Evolutionary conservation across 2,797 vertebrate genomes (phyloP), one percentile per base, ranked within the genome.

Genomic region (Sebastes itinus): DNA sequence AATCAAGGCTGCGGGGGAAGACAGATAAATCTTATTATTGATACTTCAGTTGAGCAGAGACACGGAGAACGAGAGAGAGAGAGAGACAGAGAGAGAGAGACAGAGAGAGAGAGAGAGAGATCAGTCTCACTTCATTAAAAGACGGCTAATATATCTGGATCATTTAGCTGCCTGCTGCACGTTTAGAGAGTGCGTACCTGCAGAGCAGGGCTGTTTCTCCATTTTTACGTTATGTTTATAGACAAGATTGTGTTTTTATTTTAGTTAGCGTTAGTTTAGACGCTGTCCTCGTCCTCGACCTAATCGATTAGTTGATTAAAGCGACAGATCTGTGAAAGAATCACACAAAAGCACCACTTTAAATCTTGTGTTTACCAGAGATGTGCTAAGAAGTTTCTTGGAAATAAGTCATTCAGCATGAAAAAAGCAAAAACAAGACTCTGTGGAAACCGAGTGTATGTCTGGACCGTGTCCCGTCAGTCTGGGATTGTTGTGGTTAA

Each of bases 21-120:
- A 90, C 81, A 89, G 85, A 94, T 93, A 94, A 94, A 95, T 95
- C 92, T 92, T 86, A 90, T 95, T 95, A 94, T 93, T 94, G 92
- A 92, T 94, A 94, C 91, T 93, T 94, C 79, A 94, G 88, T 90
- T 91, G 80, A 89, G 86, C 81, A 80, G 82, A 79, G 85, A 87
- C 68, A 82, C 33, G 76, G 49, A 74, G 75, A 77, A 35, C 77
- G 38, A 18, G 33, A 61, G 30, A 33, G 59, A 23, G 13, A 56
- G 72, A 72, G 86, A 89, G 86, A 89, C 85, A 91, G 10, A 30
- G 1, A 1, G 7, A 33, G 3, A 12, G 33, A 35, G 33, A 35
- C 4, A 35, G 2, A 2, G 5, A 13, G 38, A 42, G 38, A 42
- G 38, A 60, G 58, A 71, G 74, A 89, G 86, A 90, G 86, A 91